Percentiles rank a stretch among this genome's conserved stretches.
phyloP scores from a whole-genome alignment of 2,113 vertebrate genomes.

The Amphiprion percula region DNA sequence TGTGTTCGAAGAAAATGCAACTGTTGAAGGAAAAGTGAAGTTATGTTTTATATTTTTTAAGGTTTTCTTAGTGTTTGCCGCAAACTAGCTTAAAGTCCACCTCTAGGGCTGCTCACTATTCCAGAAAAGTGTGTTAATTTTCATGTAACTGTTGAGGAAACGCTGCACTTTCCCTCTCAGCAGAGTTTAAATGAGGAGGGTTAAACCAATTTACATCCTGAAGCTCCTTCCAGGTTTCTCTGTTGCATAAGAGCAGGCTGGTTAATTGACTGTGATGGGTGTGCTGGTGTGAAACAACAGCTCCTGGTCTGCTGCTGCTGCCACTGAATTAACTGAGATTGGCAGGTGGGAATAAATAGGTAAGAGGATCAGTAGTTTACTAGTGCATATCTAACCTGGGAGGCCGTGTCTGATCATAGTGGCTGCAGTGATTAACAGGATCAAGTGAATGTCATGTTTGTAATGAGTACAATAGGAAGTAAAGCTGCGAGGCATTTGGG shows the following conservation, averaged over 20 bases:
- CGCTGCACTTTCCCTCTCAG: background rate
- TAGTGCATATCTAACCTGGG: background rate
- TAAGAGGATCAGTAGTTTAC: constrained; percentile 46
- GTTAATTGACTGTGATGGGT: constrained; percentile 33
- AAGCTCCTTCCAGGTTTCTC: background rate
- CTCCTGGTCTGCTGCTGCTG: no score
- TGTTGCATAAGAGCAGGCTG: constrained; percentile 14
- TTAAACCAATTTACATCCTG: background rate
- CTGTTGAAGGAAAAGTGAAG: no score
- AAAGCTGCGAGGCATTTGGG: no score
- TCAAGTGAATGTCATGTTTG: no score
- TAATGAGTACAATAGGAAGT: no score
- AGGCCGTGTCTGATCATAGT: no score
- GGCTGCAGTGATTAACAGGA: no score
- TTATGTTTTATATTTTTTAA: background rate
- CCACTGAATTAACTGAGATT: constrained; percentile 1
- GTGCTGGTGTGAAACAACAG: constrained; percentile 11
- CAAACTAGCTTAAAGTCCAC: background rate
- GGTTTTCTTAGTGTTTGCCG: background rate
- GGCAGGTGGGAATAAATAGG: constrained; percentile 39
- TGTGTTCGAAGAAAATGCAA: background rate
- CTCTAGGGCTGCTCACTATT: no score
- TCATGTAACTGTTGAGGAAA: no score
- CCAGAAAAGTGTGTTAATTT: no score
- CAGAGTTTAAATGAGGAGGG: no score